Conservation (phyloP, 2,113 vertebrate species). For the Chaetops frenatus region DNA sequence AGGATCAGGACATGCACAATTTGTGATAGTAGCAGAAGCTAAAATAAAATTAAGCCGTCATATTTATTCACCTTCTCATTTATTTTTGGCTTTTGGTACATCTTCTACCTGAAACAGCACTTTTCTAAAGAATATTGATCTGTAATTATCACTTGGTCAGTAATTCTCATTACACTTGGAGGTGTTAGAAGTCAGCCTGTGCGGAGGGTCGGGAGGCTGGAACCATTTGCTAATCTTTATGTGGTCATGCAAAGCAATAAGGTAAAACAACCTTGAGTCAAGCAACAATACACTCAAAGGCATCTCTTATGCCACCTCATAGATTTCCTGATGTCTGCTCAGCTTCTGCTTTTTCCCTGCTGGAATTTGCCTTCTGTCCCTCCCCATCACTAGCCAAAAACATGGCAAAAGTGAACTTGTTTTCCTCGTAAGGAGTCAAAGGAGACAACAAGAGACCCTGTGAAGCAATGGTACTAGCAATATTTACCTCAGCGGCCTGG, state of each 20-base stretch:
- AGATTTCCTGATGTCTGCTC: background rate
- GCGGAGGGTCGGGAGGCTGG: background rate
- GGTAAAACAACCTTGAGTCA: background rate
- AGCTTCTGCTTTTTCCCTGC: background rate
- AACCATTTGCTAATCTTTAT: background rate
- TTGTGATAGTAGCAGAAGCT: background rate
- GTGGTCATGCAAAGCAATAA: background rate
- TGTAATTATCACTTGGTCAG: conserved; percentile 6
- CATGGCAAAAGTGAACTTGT: background rate
- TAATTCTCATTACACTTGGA: background rate
- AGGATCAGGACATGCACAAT: background rate
- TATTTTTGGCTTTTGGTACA: background rate
- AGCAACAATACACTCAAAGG: background rate
- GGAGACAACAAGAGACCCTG: background rate
- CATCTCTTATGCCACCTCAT: background rate
- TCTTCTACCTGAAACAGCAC: background rate
- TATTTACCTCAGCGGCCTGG: background rate
- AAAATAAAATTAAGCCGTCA: background rate
- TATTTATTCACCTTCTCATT: background rate
- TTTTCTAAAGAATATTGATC: conserved; percentile 2
- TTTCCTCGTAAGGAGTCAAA: background rate
- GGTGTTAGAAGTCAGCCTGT: background rate
- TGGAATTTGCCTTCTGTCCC: conserved; percentile 2
- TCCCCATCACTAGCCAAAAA: background rate
- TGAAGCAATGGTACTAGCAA: background rate